phyloP scores from a whole-genome alignment of 53 echinoderm and acorn worm species.

The Henricia sp. region DNA sequence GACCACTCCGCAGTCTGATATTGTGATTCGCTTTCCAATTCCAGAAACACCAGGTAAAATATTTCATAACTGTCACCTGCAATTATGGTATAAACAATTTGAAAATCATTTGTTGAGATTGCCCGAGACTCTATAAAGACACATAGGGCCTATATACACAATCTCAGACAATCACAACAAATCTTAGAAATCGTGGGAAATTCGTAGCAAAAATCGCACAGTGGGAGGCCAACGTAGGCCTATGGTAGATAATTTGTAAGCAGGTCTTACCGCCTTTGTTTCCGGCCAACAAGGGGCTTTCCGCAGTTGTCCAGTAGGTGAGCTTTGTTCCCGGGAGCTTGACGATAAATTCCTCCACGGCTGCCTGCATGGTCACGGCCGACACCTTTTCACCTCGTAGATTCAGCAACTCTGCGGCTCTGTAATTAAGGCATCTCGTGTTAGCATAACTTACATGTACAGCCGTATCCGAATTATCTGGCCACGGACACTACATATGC shows the following conservation, averaged over 20 bases:
- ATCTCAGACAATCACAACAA: no score
- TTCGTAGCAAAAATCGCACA: not conserved
- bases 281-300: slow-evolving; percentile 26
- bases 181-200: no score
- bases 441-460: no score
- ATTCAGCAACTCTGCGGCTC: slow-evolving; percentile 60
- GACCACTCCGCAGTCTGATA: not conserved
- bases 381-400: slow-evolving; percentile 49
- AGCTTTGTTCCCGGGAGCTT: not conserved
- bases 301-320: slow-evolving; percentile 35
- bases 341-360: not conserved
- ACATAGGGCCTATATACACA: no score
- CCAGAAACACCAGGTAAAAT: slow-evolving; percentile 9
- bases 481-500: not conserved
- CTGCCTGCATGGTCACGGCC: not conserved
- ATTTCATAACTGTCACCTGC: not conserved
- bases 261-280: not conserved
- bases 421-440: not conserved
- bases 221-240: not conserved
- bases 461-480: no score
- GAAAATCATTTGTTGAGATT: no score
- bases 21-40: not conserved
- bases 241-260: not conserved
- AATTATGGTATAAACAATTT: no score
- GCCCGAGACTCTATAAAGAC: no score